Conservation (phyloP, 2,888 invertebrate genomes). For the Nomada flava region DNA sequence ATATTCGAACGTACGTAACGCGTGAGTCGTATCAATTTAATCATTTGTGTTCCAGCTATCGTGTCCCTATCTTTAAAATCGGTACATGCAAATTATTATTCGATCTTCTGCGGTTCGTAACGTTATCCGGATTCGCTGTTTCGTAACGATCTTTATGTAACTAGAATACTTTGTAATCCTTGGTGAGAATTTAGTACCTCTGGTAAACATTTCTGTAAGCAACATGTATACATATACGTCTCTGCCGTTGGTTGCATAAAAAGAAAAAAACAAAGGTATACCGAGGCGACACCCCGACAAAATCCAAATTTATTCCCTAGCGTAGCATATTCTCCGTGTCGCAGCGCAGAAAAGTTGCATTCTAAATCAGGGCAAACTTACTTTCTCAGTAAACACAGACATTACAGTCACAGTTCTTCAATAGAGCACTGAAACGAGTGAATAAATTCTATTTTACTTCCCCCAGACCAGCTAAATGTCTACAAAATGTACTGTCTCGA, state of each 20-base stretch:
- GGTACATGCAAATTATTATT: constrained; percentile 46
- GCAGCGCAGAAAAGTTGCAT: neutral
- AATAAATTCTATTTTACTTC: too few relatives aligned
- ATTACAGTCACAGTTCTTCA: neutral
- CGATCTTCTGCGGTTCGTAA: constrained; percentile 60
- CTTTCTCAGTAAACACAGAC: too few relatives aligned
- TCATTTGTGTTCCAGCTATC: neutral
- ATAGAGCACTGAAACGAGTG: too few relatives aligned
- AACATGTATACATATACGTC: neutral
- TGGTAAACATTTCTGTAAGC: neutral
- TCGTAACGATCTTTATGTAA: constrained; percentile 71
- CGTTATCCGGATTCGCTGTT: constrained; percentile 68
- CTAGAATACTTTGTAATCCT: constrained; percentile 49
- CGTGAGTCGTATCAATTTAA: neutral
- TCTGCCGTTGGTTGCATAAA: neutral
- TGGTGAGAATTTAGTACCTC: constrained; percentile 34
- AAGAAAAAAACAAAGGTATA: constrained; percentile 14
- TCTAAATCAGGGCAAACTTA: neutral
- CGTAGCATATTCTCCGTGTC: too few relatives aligned
- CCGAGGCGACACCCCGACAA: neutral
- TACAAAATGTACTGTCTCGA: too few relatives aligned
- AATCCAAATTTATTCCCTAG: neutral
- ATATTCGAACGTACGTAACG: neutral
- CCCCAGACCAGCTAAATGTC: too few relatives aligned
- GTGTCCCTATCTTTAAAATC: constrained; percentile 16